A percentile compares a stretch with the other conserved stretches of the same genome.
Evolutionary conservation across 2,888 invertebrate species (phyloP).

Genomic region (Amphimallon solstitiale): DNA sequence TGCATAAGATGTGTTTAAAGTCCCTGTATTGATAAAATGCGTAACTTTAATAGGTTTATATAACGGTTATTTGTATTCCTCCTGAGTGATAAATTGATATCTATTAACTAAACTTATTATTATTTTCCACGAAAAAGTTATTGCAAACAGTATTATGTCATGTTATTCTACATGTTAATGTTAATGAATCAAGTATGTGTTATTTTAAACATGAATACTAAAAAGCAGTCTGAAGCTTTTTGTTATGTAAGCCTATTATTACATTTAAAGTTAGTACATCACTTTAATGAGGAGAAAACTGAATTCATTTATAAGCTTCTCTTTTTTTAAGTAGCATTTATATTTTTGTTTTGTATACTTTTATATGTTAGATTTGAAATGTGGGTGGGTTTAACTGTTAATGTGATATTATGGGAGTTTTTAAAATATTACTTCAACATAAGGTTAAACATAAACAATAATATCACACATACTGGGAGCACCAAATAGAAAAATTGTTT

Average conservation of each 20-base stretch:
- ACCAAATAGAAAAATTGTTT: not conserved
- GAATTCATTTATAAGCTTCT: conserved; percentile 11
- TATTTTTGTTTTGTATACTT: conserved; percentile 22
- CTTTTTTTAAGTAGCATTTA: conserved; percentile 16
- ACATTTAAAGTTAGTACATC: not conserved
- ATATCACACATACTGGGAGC: conserved; percentile 16
- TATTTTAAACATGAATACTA: not conserved
- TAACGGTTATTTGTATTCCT: conserved; percentile 10
- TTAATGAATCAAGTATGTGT: not conserved
- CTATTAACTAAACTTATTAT: not conserved
- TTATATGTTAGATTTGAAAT: conserved; percentile 10
- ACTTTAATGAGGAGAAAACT: not conserved
- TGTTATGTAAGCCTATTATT: conserved; percentile 30
- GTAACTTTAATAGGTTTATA: conserved; percentile 34
- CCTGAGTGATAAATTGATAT: not conserved
- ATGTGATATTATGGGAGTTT: not conserved
- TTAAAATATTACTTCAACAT: not conserved
- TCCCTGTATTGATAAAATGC: conserved; percentile 34
- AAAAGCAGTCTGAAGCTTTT: not conserved
- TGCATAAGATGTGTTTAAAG: conserved; percentile 19
- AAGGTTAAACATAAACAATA: not conserved
- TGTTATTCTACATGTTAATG: not conserved
- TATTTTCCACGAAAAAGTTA: not conserved
- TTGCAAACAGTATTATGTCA: not conserved
- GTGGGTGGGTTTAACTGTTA: conserved; percentile 13